Base-by-base conservation (phyloP, 2,888 invertebrate genomes). In the Colletes collaris region DNA sequence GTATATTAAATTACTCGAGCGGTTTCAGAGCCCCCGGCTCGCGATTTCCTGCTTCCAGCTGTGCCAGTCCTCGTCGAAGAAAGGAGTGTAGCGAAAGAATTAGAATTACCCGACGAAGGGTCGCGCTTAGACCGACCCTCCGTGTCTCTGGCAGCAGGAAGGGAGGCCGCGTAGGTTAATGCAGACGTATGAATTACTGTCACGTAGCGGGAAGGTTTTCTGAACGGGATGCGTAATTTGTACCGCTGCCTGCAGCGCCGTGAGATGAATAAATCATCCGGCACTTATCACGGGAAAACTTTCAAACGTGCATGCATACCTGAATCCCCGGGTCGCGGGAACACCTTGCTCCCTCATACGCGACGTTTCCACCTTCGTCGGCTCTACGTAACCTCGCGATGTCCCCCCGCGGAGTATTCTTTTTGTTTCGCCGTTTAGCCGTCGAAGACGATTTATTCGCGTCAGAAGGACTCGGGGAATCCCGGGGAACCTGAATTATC, bases 211-310 rank as follows among this genome's bases (percentile, higher is more conserved):
- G 67, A 80, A 86, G 86, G 86, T 86, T 86, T 86, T 86, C 86
- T 86, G 85, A 81, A 85, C 86, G 85, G 79, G 85, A 75, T 86
- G 86, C 86, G 86, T 86, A 86, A 86, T 86, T 86, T 86, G 86
- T 86, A 86, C 86, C 60, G 86, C 69, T 84, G 83, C 79, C 83
- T 79, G 85, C 76, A 67, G 81, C 77, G 72, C 69, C 86, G 86
- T 86, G 86, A 86, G 86, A 75, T 81, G 86, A 86, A 86, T 86
- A 86, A 86, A 86, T 86, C 86, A 86, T 86, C 79, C 77, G 76
- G 70, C 86, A 86, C 86, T 86, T 86, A 86, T 86, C 86, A 79
- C 76, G 79, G 79, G 81, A 76, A 86, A 86, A 84, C 84, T 86
- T 85, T 84, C 74, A 67, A 82, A 82, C 79, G 79, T 65, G 59